Evolutionary conservation across 2,888 invertebrate genomes (phyloP).

Genomic region (Ochropleura plecta): DNA sequence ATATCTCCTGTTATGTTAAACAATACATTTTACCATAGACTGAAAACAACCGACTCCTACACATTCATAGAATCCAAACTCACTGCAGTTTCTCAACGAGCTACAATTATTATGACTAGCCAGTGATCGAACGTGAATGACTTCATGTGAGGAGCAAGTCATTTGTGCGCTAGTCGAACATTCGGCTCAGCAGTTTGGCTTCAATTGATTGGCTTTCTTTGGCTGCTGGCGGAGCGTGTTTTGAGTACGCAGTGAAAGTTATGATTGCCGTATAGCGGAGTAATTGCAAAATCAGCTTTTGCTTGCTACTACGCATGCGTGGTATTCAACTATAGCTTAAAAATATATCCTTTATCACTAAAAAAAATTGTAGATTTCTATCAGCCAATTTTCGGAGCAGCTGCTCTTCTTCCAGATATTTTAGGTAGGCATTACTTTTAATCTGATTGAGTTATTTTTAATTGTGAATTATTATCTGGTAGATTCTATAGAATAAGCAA

Average conservation of each 20-base stretch:
- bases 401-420: background rate
- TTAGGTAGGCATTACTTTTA: background rate
- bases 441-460: background rate
- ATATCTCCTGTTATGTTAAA: background rate
- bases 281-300: background rate
- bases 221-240: background rate
- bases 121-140: slow-evolving; percentile 6
- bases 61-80: background rate
- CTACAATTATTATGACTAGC: background rate
- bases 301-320: background rate
- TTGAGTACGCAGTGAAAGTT: background rate
- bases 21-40: background rate
- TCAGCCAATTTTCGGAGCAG: too few species aligned
- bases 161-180: slow-evolving; percentile 7
- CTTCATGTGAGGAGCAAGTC: slow-evolving; percentile 8
- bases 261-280: background rate
- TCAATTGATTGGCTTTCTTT: slow-evolving; percentile 27
- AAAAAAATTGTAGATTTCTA: background rate
- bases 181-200: slow-evolving; percentile 25
- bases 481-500: background rate
- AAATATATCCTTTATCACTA: background rate
- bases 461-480: background rate
- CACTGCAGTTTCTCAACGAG: background rate
- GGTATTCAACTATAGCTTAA: background rate
- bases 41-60: background rate